Conservation (phyloP, 2,888 invertebrate genomes). For the Sarcophaga carnaria region DNA sequence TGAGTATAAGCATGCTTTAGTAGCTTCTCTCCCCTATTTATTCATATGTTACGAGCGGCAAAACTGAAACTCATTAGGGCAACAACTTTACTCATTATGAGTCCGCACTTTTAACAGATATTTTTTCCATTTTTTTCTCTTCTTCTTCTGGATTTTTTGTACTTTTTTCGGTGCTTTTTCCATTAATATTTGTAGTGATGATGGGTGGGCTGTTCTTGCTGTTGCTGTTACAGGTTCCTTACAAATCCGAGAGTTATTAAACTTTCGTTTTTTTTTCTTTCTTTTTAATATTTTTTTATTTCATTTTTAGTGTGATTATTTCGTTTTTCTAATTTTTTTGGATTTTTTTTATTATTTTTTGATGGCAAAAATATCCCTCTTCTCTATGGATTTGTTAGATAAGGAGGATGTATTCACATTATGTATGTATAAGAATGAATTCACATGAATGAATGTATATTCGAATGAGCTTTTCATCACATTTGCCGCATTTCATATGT, state of each 20-base stretch:
- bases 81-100: conserved; percentile 73
- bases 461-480: not conserved
- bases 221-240: conserved; percentile 43
- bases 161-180: conserved; percentile 3
- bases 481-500: not conserved
- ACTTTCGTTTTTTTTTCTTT: conserved; percentile 31
- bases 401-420: not conserved
- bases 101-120: conserved; percentile 56
- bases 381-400: conserved; percentile 35
- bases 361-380: conserved; percentile 30
- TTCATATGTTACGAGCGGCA: conserved; percentile 41
- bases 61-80: conserved; percentile 72
- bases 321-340: conserved; percentile 1
- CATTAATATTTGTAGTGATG: conserved; percentile 38
- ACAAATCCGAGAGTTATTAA: conserved; percentile 60
- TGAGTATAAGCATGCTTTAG: not conserved
- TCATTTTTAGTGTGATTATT: not conserved
- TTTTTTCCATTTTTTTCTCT: not conserved
- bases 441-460: not conserved
- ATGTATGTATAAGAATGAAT: not conserved
- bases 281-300: conserved; percentile 9
- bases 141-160: conserved; percentile 6
- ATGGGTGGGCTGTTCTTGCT: not conserved
- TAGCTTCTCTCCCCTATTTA: conserved; percentile 27
- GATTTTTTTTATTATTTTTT: conserved; percentile 27